Evolutionary conservation across 2,888 invertebrate genomes (phyloP).

Genomic region (Standfussiana lucernea): DNA sequence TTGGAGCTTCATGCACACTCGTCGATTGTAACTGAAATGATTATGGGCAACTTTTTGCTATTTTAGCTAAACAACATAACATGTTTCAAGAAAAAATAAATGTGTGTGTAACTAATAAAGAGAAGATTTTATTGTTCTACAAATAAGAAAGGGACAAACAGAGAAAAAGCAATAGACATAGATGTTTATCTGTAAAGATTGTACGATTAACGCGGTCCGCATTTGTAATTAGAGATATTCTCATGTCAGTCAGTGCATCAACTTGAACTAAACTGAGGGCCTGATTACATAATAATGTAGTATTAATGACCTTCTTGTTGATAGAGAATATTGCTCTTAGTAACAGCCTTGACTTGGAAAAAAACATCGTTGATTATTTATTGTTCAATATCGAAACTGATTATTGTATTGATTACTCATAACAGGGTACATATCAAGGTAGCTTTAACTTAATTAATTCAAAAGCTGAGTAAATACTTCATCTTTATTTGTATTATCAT

Average conservation of each 20-base stretch:
- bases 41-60: too few species aligned
- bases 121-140: slow-evolving; percentile 18
- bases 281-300: slow-evolving; percentile 36
- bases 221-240: slow-evolving; percentile 79
- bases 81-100: neutral
- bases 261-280: slow-evolving; percentile 37
- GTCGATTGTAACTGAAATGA: neutral
- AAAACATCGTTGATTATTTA: slow-evolving; percentile 9
- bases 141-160: slow-evolving; percentile 34
- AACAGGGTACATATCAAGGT: slow-evolving; percentile 2
- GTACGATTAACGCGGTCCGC: slow-evolving; percentile 70
- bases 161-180: slow-evolving; percentile 33
- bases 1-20: neutral
- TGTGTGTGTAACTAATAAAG: neutral
- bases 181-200: slow-evolving; percentile 67
- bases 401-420: slow-evolving; percentile 13
- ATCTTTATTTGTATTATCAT: slow-evolving; percentile 9
- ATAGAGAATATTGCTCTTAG: slow-evolving; percentile 31
- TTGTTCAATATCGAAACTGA: slow-evolving; percentile 7
- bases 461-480: neutral
- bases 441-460: neutral
- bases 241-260: slow-evolving; percentile 73
- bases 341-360: slow-evolving; percentile 27
- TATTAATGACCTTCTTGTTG: slow-evolving; percentile 31
- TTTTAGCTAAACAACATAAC: neutral